Evolutionary conservation across 2,797 vertebrate genomes (phyloP).

Genomic region (Lepus oiostolus): DNA sequence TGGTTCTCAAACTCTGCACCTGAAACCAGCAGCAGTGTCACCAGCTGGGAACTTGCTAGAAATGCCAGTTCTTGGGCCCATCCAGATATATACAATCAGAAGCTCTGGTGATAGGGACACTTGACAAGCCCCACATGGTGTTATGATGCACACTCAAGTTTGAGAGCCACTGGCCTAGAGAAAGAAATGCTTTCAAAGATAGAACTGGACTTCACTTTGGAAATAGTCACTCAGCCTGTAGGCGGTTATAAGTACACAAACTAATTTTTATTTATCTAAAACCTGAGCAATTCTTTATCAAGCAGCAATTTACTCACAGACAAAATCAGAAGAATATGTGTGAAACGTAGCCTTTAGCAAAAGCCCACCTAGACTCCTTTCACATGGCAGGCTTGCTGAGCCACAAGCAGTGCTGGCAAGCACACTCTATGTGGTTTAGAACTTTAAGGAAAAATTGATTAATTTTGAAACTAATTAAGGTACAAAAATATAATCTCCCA

Average conservation of each 20-base stretch:
- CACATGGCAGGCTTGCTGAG: background rate
- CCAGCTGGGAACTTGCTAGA: background rate
- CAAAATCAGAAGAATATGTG: conserved; percentile 27
- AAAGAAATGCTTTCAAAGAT: conserved; percentile 18
- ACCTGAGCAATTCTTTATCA: background rate
- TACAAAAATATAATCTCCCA: conserved; percentile 68
- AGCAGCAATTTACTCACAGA: background rate
- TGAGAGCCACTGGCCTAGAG: background rate
- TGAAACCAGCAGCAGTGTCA: background rate
- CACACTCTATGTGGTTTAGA: conserved; percentile 3
- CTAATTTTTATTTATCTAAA: background rate
- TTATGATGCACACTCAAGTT: background rate
- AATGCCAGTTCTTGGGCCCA: background rate
- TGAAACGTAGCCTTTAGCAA: conserved; percentile 52
- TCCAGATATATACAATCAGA: background rate
- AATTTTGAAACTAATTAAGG: conserved; percentile 77
- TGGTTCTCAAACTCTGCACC: background rate
- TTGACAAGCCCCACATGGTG: background rate
- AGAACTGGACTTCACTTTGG: background rate
- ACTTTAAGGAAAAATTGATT: conserved; percentile 66
- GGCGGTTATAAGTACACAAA: background rate
- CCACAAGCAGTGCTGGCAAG: conserved; percentile 51
- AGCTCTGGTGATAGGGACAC: background rate
- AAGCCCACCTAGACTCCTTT: conserved; percentile 47
- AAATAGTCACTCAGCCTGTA: background rate